These are phyloP conservation scores for Heteromormyrus szaboi DNA, from an alignment of 2,797 vertebrate genomes.

Conservation along the genomic window DNA sequence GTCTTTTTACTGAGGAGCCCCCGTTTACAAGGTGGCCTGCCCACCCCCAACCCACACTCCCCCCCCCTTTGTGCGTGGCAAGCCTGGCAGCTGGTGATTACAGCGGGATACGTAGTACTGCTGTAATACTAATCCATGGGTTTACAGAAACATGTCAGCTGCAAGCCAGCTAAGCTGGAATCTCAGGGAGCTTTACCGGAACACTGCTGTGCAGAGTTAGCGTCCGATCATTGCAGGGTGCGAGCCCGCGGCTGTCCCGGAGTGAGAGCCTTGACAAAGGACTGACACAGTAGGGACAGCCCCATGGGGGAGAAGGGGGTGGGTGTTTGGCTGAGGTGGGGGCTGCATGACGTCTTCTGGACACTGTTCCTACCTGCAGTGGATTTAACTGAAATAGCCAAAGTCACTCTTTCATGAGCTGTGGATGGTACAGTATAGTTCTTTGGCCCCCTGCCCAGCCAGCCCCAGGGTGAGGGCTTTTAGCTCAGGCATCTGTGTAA, in stretches of 20 bases:
- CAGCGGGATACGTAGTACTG: slow-evolving; percentile 49
- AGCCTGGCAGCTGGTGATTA: slow-evolving; percentile 56
- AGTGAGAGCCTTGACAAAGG: not conserved
- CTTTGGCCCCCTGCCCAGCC: not conserved
- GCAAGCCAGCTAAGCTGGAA: slow-evolving; percentile 40
- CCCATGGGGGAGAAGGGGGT: not conserved
- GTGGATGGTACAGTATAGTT: not conserved
- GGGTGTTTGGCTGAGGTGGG: not conserved
- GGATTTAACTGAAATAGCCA: not conserved
- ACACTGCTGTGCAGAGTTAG: slow-evolving; percentile 17
- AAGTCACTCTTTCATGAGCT: not conserved
- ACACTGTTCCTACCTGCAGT: not conserved
- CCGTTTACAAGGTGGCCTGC: slow-evolving; percentile 50
- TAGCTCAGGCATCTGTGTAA: not conserved
- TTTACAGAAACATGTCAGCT: slow-evolving; percentile 49
- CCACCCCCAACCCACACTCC: slow-evolving; percentile 36
- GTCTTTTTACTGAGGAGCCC: slow-evolving; percentile 34
- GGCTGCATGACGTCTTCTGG: not conserved
- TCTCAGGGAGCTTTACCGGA: slow-evolving; percentile 32
- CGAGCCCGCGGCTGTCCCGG: not conserved
- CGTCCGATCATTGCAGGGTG: not conserved
- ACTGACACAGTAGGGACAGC: not conserved
- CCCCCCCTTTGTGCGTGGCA: slow-evolving; percentile 45
- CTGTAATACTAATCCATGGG: slow-evolving; percentile 54
- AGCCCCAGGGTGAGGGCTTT: not conserved